Base-by-base conservation (phyloP, 2,113 vertebrate species). In the Rhinolophus sinicus region DNA sequence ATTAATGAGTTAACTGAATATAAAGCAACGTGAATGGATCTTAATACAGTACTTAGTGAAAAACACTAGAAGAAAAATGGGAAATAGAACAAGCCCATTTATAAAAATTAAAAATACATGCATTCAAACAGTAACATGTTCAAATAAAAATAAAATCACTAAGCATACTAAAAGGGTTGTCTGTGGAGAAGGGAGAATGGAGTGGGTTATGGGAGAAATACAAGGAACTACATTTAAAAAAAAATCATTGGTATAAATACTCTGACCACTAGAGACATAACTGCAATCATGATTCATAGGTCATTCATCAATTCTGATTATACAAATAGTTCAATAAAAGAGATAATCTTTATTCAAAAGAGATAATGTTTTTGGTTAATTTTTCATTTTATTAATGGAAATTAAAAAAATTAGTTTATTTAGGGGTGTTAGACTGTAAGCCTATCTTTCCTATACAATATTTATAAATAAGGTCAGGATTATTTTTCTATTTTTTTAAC, bases 281-380 rank as follows among this genome's bases (percentile, higher is more conserved):
- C 24, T 91, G 8, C 12, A 64, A 75, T 81, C 19, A 35, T 38
- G 13, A 72, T 56, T 88, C 14, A 33, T 4, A 77, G 38, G 4
- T 76, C 14, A 60, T 72, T 90, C 5, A 67, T 89, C 24, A 44
- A 50, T 77, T 95, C 13, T 95, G 26, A 93, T 67, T 88, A 89
- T 50, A 44, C 40, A 44, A 44, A 44, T 44, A 92, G 80, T 21
- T 30, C 54, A 78, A 88, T 19, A 22, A 70, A 88, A 65, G 56
- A 64, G 5, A 80, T 30, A 33, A 58, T 21, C 15, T 18, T 54
- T 81, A 6, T 72, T 82, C 19, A 58, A 88, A n/a, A 85, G 2
- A 89, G 13, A 76, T 28, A 58, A 24, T 44, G 11, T 44, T 83
- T 78, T 16, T 67, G 44, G 5, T 35, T 73, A 2, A 52, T 21